Conservation (phyloP, 2,797 vertebrate species). For the Darevskia mixta region DNA sequence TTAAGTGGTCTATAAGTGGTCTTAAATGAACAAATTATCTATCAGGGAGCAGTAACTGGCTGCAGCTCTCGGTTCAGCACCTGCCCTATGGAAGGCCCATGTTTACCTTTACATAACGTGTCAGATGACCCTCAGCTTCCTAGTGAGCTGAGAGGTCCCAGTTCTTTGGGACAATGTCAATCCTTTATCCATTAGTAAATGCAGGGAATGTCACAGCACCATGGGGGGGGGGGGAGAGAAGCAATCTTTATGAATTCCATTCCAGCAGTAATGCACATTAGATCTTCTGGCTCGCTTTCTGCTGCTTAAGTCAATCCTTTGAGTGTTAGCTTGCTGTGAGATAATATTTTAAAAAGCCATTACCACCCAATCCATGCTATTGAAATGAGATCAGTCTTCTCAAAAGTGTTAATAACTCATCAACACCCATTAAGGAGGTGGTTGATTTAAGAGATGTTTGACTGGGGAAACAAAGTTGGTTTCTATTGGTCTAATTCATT, state of each 20-base stretch:
- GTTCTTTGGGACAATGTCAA: constrained; percentile 17
- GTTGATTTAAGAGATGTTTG: constrained; percentile 46
- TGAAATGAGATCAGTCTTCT: constrained; percentile 53
- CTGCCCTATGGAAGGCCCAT: background rate
- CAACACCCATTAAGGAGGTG: constrained; percentile 38
- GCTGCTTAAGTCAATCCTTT: constrained; percentile 31
- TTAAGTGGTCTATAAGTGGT: too few species aligned
- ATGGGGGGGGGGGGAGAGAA: fast-evolving
- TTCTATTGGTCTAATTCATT: background rate
- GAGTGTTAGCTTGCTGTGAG: background rate
- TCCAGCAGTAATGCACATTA: background rate
- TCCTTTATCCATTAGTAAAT: constrained; percentile 55
- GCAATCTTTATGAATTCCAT: background rate
- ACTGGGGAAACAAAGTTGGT: constrained; percentile 49
- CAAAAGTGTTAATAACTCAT: constrained; percentile 56
- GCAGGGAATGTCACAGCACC: constrained; percentile 25
- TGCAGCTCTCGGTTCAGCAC: background rate
- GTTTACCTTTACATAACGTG: background rate
- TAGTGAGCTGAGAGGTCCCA: constrained; percentile 47
- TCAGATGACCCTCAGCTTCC: background rate
- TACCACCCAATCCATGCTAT: constrained; percentile 43
- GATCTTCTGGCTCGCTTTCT: background rate
- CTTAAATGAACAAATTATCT: too few species aligned
- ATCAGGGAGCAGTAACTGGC: background rate
- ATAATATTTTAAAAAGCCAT: constrained; percentile 60